These are phyloP conservation scores for Albula glossodonta DNA, from an alignment of 2,113 vertebrate species.

Conservation along the genomic window DNA sequence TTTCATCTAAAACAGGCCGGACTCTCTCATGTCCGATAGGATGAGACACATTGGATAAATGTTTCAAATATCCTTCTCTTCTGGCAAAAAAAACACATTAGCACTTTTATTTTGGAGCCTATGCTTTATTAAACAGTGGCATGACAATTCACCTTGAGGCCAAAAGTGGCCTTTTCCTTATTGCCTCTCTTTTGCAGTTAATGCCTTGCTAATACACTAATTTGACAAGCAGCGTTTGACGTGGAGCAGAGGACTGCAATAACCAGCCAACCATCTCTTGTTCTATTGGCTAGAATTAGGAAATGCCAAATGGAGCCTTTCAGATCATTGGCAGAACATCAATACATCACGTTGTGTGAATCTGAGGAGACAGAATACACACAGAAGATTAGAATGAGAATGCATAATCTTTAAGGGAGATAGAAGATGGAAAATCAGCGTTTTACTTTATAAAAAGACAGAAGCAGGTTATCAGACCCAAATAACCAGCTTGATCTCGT, in stretches of 20 bases:
- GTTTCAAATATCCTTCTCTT: neutral
- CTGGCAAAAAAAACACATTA: neutral
- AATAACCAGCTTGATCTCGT: too few species aligned
- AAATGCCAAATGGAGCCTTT: neutral
- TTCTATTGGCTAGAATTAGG: constrained; percentile 2
- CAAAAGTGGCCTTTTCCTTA: neutral
- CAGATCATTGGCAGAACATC: neutral
- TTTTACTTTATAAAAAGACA: too few species aligned
- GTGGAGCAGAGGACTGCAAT: neutral
- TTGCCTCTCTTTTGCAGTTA: neutral
- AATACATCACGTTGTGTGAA: neutral
- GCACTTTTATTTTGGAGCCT: neutral
- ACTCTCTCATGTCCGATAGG: too few species aligned
- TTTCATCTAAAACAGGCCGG: neutral
- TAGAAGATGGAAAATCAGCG: too few species aligned
- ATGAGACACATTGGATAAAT: neutral
- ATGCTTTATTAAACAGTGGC: neutral
- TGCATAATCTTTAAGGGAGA: neutral
- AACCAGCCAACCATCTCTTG: neutral
- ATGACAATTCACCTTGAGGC: neutral
- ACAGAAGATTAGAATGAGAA: neutral
- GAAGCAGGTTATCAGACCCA: too few species aligned
- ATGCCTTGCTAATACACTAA: neutral
- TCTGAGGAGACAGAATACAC: neutral
- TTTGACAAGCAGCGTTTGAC: neutral